Evolutionary conservation across 1,140 invertebrate genomes (phyloP).

Genomic region (Temnothorax longispinosus): DNA sequence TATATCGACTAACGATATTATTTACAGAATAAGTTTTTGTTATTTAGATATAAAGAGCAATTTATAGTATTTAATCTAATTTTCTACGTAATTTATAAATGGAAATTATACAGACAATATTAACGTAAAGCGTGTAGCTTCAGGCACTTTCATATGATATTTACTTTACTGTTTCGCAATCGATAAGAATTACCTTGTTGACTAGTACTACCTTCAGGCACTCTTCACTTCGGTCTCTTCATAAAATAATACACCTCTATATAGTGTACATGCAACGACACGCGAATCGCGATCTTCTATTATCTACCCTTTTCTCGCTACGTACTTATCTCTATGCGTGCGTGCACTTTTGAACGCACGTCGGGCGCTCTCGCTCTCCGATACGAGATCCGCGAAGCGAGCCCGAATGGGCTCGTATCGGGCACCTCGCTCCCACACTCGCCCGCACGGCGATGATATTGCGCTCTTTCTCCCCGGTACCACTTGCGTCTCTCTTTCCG

Average conservation of each 20-base stretch:
- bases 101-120: background rate
- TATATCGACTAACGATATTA: background rate
- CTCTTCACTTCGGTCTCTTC: background rate
- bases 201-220: background rate
- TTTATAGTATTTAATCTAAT: background rate
- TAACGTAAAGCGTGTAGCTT: background rate
- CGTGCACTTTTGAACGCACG: constrained; percentile 44
- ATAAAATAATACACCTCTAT: background rate
- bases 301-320: constrained; percentile 27
- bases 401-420: constrained; percentile 47
- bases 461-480: constrained; percentile 40
- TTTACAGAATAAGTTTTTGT: background rate
- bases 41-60: background rate
- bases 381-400: constrained; percentile 16
- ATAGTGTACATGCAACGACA: background rate
- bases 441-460: constrained; percentile 55
- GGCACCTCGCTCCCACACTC: constrained; percentile 57
- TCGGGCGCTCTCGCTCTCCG: constrained; percentile 32
- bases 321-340: constrained; percentile 43
- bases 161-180: constrained; percentile 8
- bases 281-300: constrained; percentile 45
- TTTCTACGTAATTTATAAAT: background rate
- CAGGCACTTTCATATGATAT: background rate
- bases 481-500: constrained; percentile 41
- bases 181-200: constrained; percentile 5